Evolutionary conservation across 2,888 invertebrate genomes (phyloP).

Genomic region (Pelosia muscerda): DNA sequence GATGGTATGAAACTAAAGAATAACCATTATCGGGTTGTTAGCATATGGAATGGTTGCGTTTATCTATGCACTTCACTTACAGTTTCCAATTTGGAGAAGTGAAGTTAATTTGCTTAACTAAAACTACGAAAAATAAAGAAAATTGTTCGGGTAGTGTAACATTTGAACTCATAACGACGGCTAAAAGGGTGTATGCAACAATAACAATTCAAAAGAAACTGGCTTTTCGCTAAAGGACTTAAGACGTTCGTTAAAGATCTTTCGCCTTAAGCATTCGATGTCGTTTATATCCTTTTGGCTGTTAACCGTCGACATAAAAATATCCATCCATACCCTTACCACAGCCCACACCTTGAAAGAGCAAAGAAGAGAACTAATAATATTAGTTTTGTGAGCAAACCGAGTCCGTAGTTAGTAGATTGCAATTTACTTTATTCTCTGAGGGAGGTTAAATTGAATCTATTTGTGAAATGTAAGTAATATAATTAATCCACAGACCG

Average conservation of each 20-base stretch:
- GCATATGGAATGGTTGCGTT: background rate
- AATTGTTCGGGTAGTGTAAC: background rate
- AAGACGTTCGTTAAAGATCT: no score
- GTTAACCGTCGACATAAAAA: no score
- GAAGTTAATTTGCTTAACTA: background rate
- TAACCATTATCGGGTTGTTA: background rate
- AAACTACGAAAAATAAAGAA: background rate
- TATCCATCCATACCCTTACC: background rate
- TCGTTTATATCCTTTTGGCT: no score
- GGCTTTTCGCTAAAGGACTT: no score
- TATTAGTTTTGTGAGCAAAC: background rate
- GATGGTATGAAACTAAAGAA: background rate
- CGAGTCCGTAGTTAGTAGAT: background rate
- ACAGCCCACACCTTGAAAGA: background rate
- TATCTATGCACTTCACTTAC: background rate
- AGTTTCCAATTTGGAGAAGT: background rate
- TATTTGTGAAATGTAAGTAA: background rate
- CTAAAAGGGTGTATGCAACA: no score
- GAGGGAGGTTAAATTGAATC: background rate
- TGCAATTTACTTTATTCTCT: background rate
- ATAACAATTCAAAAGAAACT: no score
- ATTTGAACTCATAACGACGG: background rate
- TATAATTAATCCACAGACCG: no score
- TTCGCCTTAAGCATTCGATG: no score
- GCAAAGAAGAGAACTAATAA: background rate